Percentiles rank a stretch among this genome's conserved stretches.
Evolutionary conservation across 1,140 invertebrate genomes (phyloP).

Genomic region (Diabrotica undecimpunctata): DNA sequence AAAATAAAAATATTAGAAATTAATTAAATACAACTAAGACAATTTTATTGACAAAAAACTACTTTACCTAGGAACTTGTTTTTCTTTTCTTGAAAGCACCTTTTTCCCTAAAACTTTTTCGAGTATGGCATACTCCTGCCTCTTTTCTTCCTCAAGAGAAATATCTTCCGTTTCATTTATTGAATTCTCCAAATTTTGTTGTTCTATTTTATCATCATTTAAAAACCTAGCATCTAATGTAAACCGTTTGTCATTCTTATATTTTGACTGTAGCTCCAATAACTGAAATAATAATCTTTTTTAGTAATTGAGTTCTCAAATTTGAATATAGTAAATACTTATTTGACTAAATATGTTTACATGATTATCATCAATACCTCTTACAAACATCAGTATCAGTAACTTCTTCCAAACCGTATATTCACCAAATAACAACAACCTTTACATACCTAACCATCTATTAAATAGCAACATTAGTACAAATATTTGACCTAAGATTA

Average conservation of each 20-base stretch:
- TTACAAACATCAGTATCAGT: too few species aligned
- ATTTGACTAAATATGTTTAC: too few species aligned
- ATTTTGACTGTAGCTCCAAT: constrained; percentile 54
- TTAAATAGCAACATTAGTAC: too few species aligned
- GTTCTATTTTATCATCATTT: constrained; percentile 47
- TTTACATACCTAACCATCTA: too few species aligned
- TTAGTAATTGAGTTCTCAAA: too few species aligned
- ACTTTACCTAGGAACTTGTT: background rate
- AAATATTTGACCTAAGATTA: too few species aligned
- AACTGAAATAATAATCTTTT: constrained; percentile 42
- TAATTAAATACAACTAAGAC: background rate
- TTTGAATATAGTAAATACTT: too few species aligned
- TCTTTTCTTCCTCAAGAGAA: constrained; percentile 14
- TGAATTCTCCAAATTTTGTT: constrained; percentile 17
- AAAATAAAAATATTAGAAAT: too few species aligned
- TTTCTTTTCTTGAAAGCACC: background rate
- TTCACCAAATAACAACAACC: too few species aligned
- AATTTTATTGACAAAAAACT: background rate
- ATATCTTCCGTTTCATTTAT: constrained; percentile 7
- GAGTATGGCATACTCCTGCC: constrained; percentile 17
- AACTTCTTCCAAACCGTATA: too few species aligned
- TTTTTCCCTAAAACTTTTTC: constrained; percentile 19
- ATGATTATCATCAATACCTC: too few species aligned
- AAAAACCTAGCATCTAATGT: constrained; percentile 56
- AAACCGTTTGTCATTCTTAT: constrained; percentile 60